Percentiles rank a stretch among this genome's conserved stretches.
Conservation (phyloP, 1,140 invertebrate species). For the Dinothrombium tinctorium region DNA sequence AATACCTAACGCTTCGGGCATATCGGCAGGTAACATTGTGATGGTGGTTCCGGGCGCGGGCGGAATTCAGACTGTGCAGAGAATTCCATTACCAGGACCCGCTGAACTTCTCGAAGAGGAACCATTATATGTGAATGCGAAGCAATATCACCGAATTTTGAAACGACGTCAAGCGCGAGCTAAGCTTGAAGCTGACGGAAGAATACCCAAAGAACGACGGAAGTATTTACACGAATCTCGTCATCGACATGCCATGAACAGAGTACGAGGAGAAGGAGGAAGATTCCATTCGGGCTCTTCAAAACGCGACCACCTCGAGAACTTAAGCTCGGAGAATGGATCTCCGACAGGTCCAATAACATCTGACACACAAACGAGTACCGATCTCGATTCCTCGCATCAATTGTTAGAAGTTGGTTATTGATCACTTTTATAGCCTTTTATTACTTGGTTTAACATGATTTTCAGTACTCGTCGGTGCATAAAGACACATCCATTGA, state of each 20-base stretch:
- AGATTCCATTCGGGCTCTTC: constrained; percentile 50
- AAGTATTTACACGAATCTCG: constrained; percentile 98
- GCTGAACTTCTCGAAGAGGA: constrained; percentile 66
- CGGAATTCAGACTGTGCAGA: constrained; percentile 28
- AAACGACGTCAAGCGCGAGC: constrained; percentile 68
- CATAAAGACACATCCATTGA: too few relatives aligned
- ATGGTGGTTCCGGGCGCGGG: constrained; percentile 17
- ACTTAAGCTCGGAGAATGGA: neutral
- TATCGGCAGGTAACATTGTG: constrained; percentile 38
- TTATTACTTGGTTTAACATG: too few relatives aligned
- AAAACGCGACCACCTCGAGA: constrained; percentile 8
- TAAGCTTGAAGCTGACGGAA: constrained; percentile 67
- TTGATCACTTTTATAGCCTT: neutral
- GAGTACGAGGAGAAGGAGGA: constrained; percentile 83
- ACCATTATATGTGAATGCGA: constrained; percentile 93
- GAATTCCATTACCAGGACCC: constrained; percentile 33
- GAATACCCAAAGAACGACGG: constrained; percentile 88
- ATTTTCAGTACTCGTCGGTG: neutral
- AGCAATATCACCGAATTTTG: constrained; percentile 80
- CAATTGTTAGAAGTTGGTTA: neutral
- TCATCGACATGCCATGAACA: constrained; percentile 91
- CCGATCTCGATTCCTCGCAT: neutral
- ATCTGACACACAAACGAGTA: neutral
- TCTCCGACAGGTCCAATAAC: neutral
- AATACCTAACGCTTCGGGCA: constrained; percentile 27